Percentiles rank a stretch among this genome's conserved stretches.
These are phyloP conservation scores for Sinelater perroti DNA, from an alignment of 2,888 invertebrate genomes.

Conservation along the genomic window DNA sequence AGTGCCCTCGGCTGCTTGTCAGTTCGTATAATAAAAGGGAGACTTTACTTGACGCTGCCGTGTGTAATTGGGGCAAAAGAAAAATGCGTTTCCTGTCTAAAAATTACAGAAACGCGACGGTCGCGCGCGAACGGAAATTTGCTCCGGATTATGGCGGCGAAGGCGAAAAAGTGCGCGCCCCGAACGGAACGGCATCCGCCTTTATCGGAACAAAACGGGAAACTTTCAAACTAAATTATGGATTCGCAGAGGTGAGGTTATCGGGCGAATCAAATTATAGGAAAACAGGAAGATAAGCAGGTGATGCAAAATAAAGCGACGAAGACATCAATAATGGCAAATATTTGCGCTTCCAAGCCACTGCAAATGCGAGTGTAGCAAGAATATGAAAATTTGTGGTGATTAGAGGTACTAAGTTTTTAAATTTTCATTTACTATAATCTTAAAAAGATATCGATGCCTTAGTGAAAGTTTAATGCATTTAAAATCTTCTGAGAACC, in stretches of 20 bases:
- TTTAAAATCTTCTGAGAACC: too few relatives aligned
- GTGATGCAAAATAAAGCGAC: slow-evolving; percentile 20
- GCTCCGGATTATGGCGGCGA: neutral
- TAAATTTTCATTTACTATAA: too few relatives aligned
- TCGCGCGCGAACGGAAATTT: neutral
- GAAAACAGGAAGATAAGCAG: slow-evolving; percentile 24
- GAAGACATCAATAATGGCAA: slow-evolving; percentile 15
- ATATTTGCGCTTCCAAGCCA: neutral
- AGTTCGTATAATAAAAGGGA: slow-evolving; percentile 16
- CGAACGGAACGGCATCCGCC: slow-evolving; percentile 8
- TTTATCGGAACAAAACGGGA: slow-evolving; percentile 22
- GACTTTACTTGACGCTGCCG: slow-evolving; percentile 18
- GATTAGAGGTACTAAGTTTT: too few relatives aligned
- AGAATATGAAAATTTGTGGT: too few relatives aligned
- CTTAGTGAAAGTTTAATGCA: too few relatives aligned
- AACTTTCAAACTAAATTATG: slow-evolving; percentile 25
- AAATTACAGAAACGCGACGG: slow-evolving; percentile 14
- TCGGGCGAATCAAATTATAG: slow-evolving; percentile 24
- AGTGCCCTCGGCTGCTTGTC: slow-evolving; percentile 3
- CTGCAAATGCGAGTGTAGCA: too few relatives aligned
- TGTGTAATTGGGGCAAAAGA: slow-evolving; percentile 13
- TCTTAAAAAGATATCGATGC: too few relatives aligned
- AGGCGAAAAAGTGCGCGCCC: slow-evolving; percentile 1
- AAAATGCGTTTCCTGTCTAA: slow-evolving; percentile 13
- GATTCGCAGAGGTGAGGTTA: slow-evolving; percentile 21